Evolutionary conservation across 2,888 invertebrate genomes (phyloP).

Genomic region (Drosophila niveifrons): DNA sequence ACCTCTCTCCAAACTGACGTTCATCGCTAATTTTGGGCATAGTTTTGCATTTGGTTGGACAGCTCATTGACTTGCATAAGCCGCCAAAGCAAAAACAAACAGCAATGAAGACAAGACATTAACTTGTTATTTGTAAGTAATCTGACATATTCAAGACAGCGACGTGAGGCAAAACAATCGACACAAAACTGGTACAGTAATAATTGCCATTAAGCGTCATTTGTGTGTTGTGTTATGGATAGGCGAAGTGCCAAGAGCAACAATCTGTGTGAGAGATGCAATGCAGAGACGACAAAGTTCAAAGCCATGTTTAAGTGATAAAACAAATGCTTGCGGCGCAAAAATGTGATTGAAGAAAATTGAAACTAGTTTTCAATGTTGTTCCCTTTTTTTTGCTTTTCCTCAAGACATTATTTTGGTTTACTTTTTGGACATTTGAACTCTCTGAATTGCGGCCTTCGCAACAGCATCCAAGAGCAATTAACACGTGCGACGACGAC

Average conservation of each 20-base stretch:
- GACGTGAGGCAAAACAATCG: constrained; percentile 9
- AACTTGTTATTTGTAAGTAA: constrained; percentile 47
- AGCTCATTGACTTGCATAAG: constrained; percentile 43
- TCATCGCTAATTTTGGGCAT: constrained; percentile 13
- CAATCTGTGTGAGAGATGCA: constrained; percentile 1
- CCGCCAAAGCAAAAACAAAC: background rate
- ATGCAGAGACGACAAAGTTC: constrained; percentile 55
- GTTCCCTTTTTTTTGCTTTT: background rate
- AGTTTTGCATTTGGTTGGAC: constrained; percentile 12
- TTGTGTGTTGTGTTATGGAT: constrained; percentile 46
- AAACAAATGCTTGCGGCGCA: constrained; percentile 33
- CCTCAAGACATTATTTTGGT: background rate
- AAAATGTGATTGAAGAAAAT: constrained; percentile 7
- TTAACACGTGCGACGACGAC: constrained; percentile 49
- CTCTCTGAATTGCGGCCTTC: constrained; percentile 29
- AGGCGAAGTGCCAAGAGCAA: constrained; percentile 14
- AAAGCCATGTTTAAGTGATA: constrained; percentile 68
- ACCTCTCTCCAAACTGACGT: background rate
- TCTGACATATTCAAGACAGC: constrained; percentile 43
- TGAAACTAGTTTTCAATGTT: constrained; percentile 38
- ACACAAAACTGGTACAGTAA: constrained; percentile 67
- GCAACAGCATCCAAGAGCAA: constrained; percentile 31
- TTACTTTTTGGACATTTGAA: constrained; percentile 21
- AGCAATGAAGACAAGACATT: constrained; percentile 4
- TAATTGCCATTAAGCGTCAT: constrained; percentile 70